These are phyloP conservation scores for Paracentrotus lividus DNA, from an alignment of 53 echinoderm and acorn worm genomes.

Conservation along the genomic window DNA sequence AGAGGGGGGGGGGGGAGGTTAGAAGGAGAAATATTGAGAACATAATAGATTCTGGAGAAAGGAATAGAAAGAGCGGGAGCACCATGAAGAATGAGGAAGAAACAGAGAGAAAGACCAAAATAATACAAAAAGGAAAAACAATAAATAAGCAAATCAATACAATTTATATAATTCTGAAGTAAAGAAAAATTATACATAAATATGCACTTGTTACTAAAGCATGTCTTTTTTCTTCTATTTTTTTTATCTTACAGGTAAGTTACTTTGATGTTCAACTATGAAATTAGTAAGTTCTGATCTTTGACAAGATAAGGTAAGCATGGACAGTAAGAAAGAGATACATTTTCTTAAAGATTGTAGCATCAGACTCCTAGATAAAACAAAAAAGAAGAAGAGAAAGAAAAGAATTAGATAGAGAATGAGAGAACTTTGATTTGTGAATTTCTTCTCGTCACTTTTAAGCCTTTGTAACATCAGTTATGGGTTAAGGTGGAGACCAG, in stretches of 20 bases:
- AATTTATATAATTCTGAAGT: neutral
- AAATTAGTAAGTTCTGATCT: no score
- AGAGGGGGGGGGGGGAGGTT: neutral
- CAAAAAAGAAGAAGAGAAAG: neutral
- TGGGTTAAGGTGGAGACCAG: neutral
- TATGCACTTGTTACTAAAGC: no score
- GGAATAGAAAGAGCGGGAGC: neutral
- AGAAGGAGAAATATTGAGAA: no score
- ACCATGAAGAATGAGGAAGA: neutral
- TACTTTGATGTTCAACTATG: no score
- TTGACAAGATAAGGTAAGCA: no score
- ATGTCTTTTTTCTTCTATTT: no score
- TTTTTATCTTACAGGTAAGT: no score
- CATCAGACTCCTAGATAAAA: neutral
- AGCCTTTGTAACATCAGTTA: neutral
- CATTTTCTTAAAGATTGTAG: neutral
- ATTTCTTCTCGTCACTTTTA: no score
- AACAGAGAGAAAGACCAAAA: neutral
- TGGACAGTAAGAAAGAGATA: neutral
- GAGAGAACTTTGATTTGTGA: neutral
- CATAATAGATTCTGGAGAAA: no score
- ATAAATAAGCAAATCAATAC: neutral
- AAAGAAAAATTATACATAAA: neutral
- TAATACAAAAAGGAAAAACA: neutral
- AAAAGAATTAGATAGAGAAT: neutral